phyloP scores from a whole-genome alignment of 2,797 vertebrate species.

The Lithobates sylvaticus region DNA sequence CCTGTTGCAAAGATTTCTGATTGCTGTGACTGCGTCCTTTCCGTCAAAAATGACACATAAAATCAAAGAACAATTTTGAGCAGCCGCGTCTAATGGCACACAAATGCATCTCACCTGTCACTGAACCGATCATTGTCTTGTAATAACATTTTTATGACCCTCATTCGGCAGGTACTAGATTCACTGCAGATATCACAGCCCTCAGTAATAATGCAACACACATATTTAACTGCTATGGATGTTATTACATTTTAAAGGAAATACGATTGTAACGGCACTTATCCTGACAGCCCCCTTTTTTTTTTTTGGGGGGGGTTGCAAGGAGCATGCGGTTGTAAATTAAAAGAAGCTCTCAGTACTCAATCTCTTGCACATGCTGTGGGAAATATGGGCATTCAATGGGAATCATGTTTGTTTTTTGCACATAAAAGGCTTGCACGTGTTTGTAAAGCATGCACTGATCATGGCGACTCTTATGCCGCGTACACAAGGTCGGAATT shows the following conservation, averaged over 20 bases:
- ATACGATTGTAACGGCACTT: slow-evolving; percentile 26
- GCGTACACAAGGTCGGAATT: too few species aligned
- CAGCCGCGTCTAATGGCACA: neutral
- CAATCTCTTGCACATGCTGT: slow-evolving; percentile 16
- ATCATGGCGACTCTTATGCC: too few species aligned
- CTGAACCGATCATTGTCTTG: slow-evolving; percentile 34
- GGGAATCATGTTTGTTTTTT: slow-evolving; percentile 43
- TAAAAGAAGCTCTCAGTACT: slow-evolving; percentile 43
- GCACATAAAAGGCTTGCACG: slow-evolving; percentile 34
- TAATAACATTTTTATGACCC: slow-evolving; percentile 37
- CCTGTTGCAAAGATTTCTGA: slow-evolving; percentile 2
- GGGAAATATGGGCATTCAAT: slow-evolving; percentile 14
- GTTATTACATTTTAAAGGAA: slow-evolving; percentile 55
- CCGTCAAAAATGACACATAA: slow-evolving; percentile 16
- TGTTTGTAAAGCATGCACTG: neutral
- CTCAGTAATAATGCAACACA: slow-evolving; percentile 33
- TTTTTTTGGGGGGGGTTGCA: neutral
- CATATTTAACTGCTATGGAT: slow-evolving; percentile 55
- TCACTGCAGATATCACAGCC: slow-evolving; percentile 39
- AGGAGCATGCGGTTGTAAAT: slow-evolving; percentile 22
- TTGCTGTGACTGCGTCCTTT: neutral
- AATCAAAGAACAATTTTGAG: neutral
- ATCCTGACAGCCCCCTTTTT: slow-evolving; percentile 1
- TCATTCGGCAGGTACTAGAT: slow-evolving; percentile 28
- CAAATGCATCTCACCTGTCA: slow-evolving; percentile 17